phyloP scores from a whole-genome alignment of 2,113 vertebrate species.

The Panthera leo region DNA sequence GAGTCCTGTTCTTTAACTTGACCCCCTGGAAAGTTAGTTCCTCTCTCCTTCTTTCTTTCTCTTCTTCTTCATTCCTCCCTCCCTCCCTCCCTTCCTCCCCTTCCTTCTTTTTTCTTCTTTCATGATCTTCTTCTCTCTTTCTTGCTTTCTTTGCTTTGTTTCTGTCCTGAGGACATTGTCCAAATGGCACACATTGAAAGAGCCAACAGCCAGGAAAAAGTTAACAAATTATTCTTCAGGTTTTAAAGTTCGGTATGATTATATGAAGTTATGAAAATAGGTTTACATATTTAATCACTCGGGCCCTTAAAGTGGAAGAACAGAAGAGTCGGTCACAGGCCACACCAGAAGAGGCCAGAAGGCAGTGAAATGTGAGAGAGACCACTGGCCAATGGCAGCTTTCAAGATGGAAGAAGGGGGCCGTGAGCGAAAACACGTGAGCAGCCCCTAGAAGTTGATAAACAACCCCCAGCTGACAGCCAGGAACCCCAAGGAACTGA shows the following conservation, averaged over 20 bases:
- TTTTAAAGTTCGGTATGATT: neutral
- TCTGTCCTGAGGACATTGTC: neutral
- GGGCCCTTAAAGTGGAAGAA: neutral
- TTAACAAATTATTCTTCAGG: neutral
- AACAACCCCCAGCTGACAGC: neutral
- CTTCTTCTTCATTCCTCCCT: neutral
- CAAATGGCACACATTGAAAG: neutral
- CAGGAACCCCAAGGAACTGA: neutral
- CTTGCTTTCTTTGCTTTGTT: neutral
- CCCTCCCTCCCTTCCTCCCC: neutral
- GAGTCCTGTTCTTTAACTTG: neutral
- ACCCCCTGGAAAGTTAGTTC: neutral
- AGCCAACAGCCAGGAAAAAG: neutral
- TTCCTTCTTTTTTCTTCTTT: neutral
- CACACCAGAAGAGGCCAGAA: neutral
- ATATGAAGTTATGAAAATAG: neutral
- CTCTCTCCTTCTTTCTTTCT: neutral
- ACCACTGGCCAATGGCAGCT: neutral
- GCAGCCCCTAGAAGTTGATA: neutral
- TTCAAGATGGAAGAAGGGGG: neutral
- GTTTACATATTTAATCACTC: neutral
- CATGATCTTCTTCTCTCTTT: too few relatives aligned
- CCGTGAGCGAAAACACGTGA: neutral
- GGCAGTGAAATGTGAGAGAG: neutral
- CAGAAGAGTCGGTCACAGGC: neutral